Conservation (phyloP, 2,888 invertebrate species). For the Phaonia tiefii region DNA sequence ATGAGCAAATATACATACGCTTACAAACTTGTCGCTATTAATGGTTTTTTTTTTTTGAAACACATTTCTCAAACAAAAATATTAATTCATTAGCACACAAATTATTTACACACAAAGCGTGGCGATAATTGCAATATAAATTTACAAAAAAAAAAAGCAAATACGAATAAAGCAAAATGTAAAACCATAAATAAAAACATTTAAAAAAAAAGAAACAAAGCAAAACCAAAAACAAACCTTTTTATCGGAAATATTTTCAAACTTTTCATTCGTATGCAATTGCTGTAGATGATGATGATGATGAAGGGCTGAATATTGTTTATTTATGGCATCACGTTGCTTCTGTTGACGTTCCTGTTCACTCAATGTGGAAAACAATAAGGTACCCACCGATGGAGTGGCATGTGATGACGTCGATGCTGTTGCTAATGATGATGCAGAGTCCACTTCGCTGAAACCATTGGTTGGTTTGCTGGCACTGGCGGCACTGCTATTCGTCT, state of each 20-base stretch:
- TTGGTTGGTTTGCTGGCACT: conserved; percentile 50
- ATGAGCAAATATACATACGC: too few species aligned
- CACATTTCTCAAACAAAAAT: too few species aligned
- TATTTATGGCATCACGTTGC: conserved; percentile 64
- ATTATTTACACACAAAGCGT: background rate
- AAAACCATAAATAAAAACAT: conserved; percentile 36
- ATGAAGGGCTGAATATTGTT: conserved; percentile 34
- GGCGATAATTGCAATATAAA: conserved; percentile 2
- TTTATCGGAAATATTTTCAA: conserved; percentile 72
- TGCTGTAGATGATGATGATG: conserved; percentile 10
- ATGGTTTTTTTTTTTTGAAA: background rate
- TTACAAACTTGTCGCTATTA: too few species aligned
- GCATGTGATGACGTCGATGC: conserved; percentile 51
- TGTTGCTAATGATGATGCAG: background rate
- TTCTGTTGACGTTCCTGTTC: conserved; percentile 77
- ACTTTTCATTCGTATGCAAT: conserved; percentile 56
- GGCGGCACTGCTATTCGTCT: conserved; percentile 30
- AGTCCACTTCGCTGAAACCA: conserved; percentile 66
- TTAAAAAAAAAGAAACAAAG: conserved; percentile 47
- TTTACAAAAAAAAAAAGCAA: conserved; percentile 28
- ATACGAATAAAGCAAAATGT: conserved; percentile 40
- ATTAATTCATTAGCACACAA: too few species aligned
- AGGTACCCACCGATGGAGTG: conserved; percentile 74
- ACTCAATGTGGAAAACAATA: conserved; percentile 76
- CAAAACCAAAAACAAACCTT: conserved; percentile 75